phyloP scores from a whole-genome alignment of 2,888 invertebrate species.

The Macrophya annulata region DNA sequence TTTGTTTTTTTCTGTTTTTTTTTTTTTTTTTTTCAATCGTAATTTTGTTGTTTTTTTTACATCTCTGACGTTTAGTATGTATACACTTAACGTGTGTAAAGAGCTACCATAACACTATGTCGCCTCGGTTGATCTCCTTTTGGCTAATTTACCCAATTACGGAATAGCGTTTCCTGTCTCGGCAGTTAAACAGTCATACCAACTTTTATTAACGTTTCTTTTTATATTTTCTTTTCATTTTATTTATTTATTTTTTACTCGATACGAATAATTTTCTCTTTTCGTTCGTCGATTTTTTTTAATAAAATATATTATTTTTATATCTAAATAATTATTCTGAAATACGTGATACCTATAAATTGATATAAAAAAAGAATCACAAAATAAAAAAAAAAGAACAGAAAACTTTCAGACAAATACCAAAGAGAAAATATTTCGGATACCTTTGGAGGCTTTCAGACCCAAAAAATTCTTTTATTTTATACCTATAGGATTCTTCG shows the following conservation, averaged over 20 bases:
- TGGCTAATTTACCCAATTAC: constrained; percentile 75
- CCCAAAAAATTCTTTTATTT: constrained; percentile 64
- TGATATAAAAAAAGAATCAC: background rate
- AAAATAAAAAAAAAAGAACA: background rate
- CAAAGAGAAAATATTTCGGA: background rate
- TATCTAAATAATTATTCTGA: too few species aligned
- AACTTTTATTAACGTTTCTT: background rate
- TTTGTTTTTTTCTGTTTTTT: too few species aligned
- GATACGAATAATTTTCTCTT: background rate
- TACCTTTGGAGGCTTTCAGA: constrained; percentile 37
- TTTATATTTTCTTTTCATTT: background rate
- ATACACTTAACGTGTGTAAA: background rate
- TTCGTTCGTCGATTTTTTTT: background rate
- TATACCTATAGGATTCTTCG: constrained; percentile 64
- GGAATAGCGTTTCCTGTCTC: constrained; percentile 75
- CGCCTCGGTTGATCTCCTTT: constrained; percentile 43
- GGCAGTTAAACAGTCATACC: constrained; percentile 13
- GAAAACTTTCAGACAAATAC: background rate
- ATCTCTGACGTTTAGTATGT: background rate
- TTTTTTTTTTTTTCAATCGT: background rate
- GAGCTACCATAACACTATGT: background rate
- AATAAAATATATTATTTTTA: too few species aligned
- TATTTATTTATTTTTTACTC: background rate
- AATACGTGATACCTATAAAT: background rate
- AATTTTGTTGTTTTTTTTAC: background rate